phyloP scores from a whole-genome alignment of 2,888 invertebrate genomes.

The Caenorhabditis imperialis region DNA sequence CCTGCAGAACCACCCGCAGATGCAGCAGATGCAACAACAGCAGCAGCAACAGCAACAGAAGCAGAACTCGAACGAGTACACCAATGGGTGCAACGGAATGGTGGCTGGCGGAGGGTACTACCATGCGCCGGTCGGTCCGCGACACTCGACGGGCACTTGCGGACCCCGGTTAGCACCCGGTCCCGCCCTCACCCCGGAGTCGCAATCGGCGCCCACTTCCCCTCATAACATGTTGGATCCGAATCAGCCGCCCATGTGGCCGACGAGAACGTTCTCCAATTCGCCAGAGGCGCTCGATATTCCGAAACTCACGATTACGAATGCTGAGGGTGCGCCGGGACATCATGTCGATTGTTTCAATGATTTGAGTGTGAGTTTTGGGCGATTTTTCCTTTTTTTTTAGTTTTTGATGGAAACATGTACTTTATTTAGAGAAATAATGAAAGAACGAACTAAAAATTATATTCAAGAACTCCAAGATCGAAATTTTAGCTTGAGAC shows the following conservation, averaged over 20 bases:
- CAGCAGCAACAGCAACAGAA: not conserved
- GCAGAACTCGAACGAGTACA: conserved; percentile 12
- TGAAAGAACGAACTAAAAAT: too few species aligned
- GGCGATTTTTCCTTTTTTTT: too few species aligned
- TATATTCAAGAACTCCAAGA: too few species aligned
- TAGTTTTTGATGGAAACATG: too few species aligned
- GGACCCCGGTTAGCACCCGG: conserved; percentile 62
- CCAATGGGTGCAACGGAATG: conserved; percentile 28
- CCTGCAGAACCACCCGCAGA: conserved; percentile 24
- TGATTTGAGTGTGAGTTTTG: conserved; percentile 38
- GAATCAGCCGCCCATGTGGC: conserved; percentile 64
- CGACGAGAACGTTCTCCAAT: conserved; percentile 58
- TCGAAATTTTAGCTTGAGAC: too few species aligned
- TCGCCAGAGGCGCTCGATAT: conserved; percentile 51
- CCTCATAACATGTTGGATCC: conserved; percentile 63
- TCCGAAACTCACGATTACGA: conserved; percentile 74
- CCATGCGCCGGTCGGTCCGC: conserved; percentile 42
- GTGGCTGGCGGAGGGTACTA: conserved; percentile 27
- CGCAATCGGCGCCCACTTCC: conserved; percentile 73
- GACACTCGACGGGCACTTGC: conserved; percentile 65
- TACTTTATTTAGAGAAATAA: too few species aligned
- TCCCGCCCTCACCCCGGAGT: conserved; percentile 62
- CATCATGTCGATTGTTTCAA: conserved; percentile 65
- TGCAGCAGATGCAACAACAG: conserved; percentile 29
- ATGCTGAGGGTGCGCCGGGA: conserved; percentile 70